phyloP scores from a whole-genome alignment of 2,888 invertebrate genomes.

The Opisthograptis luteolata region DNA sequence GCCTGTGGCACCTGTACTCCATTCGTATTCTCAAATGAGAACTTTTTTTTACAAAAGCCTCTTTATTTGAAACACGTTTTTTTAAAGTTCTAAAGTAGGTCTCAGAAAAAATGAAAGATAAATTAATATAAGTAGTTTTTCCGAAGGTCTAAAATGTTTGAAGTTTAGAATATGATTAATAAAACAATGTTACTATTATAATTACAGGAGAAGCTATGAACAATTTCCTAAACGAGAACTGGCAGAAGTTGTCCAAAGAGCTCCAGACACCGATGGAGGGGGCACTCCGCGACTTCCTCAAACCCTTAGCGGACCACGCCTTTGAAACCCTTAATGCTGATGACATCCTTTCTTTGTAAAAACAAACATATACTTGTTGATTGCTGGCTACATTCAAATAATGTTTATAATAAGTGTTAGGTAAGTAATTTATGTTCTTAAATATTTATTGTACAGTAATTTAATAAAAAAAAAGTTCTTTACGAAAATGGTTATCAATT shows the following conservation, averaged over 20 bases:
- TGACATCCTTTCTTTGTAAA: constrained; percentile 57
- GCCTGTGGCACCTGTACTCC: too few species aligned
- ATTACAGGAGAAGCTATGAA: constrained; percentile 88
- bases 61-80: too few species aligned
- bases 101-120: too few species aligned
- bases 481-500: too few species aligned
- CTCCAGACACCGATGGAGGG: constrained; percentile 88
- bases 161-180: too few species aligned
- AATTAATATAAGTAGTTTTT: too few species aligned
- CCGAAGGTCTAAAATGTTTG: too few species aligned
- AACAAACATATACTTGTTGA: too few species aligned
- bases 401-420: background rate
- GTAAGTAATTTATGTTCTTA: background rate
- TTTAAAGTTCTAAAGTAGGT: too few species aligned
- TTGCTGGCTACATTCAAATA: too few species aligned
- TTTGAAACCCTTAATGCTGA: constrained; percentile 71
- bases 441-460: constrained; percentile 6
- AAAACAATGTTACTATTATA: background rate
- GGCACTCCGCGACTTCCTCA: constrained; percentile 68
- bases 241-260: constrained; percentile 88
- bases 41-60: too few species aligned
- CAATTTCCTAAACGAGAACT: constrained; percentile 90
- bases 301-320: constrained; percentile 72
- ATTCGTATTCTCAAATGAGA: too few species aligned
- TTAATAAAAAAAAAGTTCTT: background rate